Percentiles rank a stretch among this genome's conserved stretches.
phyloP scores from a whole-genome alignment of 2,797 vertebrate genomes.

The Botia kubotai region DNA sequence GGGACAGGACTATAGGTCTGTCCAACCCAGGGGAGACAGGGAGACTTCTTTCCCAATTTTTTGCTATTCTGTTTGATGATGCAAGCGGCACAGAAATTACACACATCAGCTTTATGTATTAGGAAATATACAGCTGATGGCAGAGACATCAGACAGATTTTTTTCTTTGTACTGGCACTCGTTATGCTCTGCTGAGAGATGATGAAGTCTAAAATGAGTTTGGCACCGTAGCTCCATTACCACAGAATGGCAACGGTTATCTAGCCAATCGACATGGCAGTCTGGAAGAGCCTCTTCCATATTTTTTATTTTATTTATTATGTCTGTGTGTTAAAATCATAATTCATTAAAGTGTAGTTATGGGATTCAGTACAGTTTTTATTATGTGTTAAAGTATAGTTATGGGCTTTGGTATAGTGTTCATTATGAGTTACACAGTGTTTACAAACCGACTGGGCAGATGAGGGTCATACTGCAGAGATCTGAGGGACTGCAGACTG shows the following conservation, averaged over 20 bases:
- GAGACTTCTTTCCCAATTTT: no score
- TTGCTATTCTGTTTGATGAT: no score
- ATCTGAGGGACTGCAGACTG: constrained; percentile 87
- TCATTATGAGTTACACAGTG: no score
- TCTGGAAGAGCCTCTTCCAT: constrained; percentile 78
- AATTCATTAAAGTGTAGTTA: not conserved
- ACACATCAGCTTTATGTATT: not conserved
- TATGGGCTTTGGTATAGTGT: no score
- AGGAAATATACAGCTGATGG: constrained; percentile 8
- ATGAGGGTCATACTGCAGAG: constrained; percentile 91
- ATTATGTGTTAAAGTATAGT: no score
- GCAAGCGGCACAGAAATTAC: not conserved
- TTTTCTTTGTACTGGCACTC: constrained; percentile 83
- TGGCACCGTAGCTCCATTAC: constrained; percentile 91
- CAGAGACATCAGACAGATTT: constrained; percentile 62
- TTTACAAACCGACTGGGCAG: constrained; percentile 91
- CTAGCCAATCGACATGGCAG: constrained; percentile 90
- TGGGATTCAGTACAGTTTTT: no score
- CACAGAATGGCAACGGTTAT: constrained; percentile 95
- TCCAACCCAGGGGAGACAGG: no score
- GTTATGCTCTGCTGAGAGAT: constrained; percentile 78
- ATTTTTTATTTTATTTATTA: no score
- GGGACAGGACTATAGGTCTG: no score
- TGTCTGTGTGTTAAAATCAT: not conserved
- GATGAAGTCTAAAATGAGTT: constrained; percentile 91